Evolutionary conservation across 2,113 vertebrate genomes (phyloP), one percentile per base, ranked within the genome.

Genomic region (Canis aureus): DNA sequence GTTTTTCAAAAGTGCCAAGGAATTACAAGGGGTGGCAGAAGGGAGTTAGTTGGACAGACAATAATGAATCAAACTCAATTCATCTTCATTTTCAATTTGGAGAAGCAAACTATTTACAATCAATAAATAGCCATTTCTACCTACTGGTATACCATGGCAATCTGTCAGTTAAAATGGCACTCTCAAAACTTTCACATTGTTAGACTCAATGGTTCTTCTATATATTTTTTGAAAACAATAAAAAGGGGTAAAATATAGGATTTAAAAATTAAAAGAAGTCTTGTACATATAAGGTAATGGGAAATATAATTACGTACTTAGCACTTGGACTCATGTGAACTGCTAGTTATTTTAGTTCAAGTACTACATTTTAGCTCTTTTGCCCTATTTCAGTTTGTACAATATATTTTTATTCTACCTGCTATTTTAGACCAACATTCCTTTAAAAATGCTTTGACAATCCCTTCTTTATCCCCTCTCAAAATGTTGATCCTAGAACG

Each of bases 381-480:
- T 96, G 89, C 79, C 91, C 89, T 96, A 86, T 96, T 98, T 95
- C 94, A 96, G 96, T 95, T 97, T 95, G 87, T 83, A 96, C 27
- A 66, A 93, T 96, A 87, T 84, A 92, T 98, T 98, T 98, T 97
- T 97, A 97, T 96, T 96, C 92, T 87, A 92, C 80, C 11, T 55
- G 80, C 67, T 95, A 98, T 97, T 97, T 97, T 83, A 88, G 84
- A 93, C 51, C 43, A 97, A 90, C 60, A 92, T 66, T 97, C 76
- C 91, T 97, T 95, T 89, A 11, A 95, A 98, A 97, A 86, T 51
- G 66, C 76, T 96, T 83, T 66, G 66, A 80, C 80, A 23, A 93
- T 95, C 71, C 93, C 43, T 82, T 83, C 27, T 95, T 95, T 96
- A 89, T 90, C 64, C 80, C 80, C 92, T 95, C 53, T 81, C 93